A percentile compares a stretch with the other conserved stretches of the same genome.
phyloP scores from a whole-genome alignment of 2,888 invertebrate species.

The Hypolimnas misippus region DNA sequence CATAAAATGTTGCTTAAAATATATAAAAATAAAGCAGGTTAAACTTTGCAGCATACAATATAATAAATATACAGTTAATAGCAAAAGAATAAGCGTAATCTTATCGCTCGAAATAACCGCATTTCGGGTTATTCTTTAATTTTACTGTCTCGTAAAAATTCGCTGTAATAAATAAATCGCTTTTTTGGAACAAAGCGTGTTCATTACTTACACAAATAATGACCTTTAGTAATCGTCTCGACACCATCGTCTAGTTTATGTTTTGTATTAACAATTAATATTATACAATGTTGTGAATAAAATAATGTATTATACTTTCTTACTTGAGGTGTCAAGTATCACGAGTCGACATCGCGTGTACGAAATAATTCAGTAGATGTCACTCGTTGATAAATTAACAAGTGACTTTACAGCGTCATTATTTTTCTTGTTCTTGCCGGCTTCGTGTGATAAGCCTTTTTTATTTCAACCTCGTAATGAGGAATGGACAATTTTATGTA shows the following conservation, averaged over 20 bases:
- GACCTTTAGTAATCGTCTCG: conserved; percentile 39
- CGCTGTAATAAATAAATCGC: conserved; percentile 39
- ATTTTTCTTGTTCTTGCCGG: conserved; percentile 32
- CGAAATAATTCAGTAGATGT: conserved; percentile 34
- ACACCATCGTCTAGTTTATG: conserved; percentile 41
- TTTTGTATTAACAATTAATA: conserved; percentile 19
- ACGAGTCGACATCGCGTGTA: conserved; percentile 24
- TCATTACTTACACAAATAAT: conserved; percentile 43
- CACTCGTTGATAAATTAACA: conserved; percentile 41
- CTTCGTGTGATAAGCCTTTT: conserved; percentile 26
- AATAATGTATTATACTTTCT: conserved; percentile 20
- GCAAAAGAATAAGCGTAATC: conserved; percentile 26
- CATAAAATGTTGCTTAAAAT: not conserved
- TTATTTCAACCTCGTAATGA: conserved; percentile 16
- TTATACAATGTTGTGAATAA: conserved; percentile 20
- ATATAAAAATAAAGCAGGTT: not conserved
- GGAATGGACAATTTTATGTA: not conserved
- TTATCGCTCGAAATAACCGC: conserved; percentile 29
- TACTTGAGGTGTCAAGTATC: conserved; percentile 21
- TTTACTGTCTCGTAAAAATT: conserved; percentile 31
- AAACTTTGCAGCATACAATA: not conserved
- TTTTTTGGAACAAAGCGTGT: conserved; percentile 32
- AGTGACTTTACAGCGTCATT: conserved; percentile 34
- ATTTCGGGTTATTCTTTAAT: conserved; percentile 30
- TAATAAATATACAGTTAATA: conserved; percentile 3